phyloP scores from a whole-genome alignment of 2,888 invertebrate genomes.

The Lypha dubia region DNA sequence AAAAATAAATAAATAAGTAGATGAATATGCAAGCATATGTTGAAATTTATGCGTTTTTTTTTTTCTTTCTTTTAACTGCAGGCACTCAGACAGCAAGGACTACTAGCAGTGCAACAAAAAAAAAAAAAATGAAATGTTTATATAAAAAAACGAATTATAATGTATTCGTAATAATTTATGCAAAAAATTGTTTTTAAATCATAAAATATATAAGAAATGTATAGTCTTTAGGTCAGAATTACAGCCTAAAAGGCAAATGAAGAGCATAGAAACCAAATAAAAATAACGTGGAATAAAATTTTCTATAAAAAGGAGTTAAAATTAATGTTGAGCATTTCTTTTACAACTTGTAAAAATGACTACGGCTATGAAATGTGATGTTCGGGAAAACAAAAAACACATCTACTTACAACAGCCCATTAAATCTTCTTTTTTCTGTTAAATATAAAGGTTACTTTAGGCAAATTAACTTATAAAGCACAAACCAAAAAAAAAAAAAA shows the following conservation, averaged over 20 bases:
- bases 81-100: constrained; percentile 6
- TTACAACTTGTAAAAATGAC: background rate
- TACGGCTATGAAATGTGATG: background rate
- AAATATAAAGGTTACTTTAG: background rate
- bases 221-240: background rate
- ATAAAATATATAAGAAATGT: background rate
- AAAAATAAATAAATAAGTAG: background rate
- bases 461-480: constrained; percentile 43
- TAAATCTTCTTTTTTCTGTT: background rate
- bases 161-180: constrained; percentile 14
- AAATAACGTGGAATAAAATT: background rate
- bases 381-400: background rate
- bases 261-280: background rate
- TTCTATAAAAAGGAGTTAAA: background rate
- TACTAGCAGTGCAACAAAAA: background rate
- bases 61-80: constrained; percentile 18
- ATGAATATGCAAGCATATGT: constrained; percentile 1
- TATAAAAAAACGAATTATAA: background rate
- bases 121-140: background rate
- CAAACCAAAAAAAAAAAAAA: background rate
- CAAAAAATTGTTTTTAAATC: constrained; percentile 10
- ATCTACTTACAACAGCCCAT: background rate
- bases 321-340: too few species aligned
- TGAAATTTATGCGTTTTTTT: background rate
- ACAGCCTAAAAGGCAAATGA: background rate